Base-by-base conservation (phyloP, 2,113 vertebrate species). In the Corythoichthys intestinalis region DNA sequence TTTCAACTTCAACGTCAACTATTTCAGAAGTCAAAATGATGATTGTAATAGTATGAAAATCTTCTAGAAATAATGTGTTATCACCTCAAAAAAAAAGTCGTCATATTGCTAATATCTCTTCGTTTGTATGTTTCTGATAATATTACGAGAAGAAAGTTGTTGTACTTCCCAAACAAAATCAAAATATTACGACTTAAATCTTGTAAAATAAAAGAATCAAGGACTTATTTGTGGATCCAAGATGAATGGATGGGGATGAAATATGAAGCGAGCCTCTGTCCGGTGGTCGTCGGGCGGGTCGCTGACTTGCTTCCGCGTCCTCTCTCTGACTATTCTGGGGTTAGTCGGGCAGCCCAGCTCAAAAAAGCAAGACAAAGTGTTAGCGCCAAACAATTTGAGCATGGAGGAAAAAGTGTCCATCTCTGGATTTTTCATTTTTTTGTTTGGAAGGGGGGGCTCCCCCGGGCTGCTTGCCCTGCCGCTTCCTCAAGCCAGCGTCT, bases 381-480 rank as follows among this genome's bases (percentile, higher is more conserved):
- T 63, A 63, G 41, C 60, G 12, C 10, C 4, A 2, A 63, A 46
- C 39, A n/a, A 20, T 60, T 60, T 60, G 6, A 17, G 6, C 17
- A 10, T 28, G 9, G 53, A 15, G 12, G 20, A 20, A 34, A 56
- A 34, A 58, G 3, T n/a, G 56, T 56, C 53, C 20, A 5, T 37
- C 34, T 34, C 13, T 5, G 6, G 3, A 0, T 37, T 37, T 58
- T 44, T 44, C 9, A 44, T 5, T 20, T 53, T 38, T 28, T 35
- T 37, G 17, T 59, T 76, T 70, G 52, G 38, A 46, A 65, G 72
- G 14, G 82, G 82, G 81, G 73, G 81, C 92, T 90, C 90, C 93
- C 89, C 91, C 53, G 88, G 89, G 88, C 92, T 92, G 92, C 93
- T 94, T 93, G 90, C 93, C 94, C 90, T 88, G 91, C 89, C 89